A percentile compares a stretch with the other conserved stretches of the same genome.
Evolutionary conservation across 2,113 vertebrate genomes (phyloP).

Genomic region (Andinoacara biseriatus): DNA sequence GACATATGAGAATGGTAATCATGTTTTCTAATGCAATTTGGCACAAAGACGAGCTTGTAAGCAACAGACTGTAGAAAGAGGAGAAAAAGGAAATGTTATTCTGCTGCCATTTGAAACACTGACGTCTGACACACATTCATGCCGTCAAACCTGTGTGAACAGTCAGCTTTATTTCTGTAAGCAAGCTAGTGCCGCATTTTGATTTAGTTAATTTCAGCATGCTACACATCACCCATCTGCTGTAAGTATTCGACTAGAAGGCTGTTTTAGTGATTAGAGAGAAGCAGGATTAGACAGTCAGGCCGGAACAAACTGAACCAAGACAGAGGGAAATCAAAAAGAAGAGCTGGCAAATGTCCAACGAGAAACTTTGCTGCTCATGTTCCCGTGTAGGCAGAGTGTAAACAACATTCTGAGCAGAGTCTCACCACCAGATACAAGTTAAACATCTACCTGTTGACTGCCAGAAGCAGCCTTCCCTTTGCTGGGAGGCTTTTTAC

Average conservation of each 20-base stretch:
- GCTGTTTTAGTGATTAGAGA: conserved; percentile 40
- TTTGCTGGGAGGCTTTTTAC: conserved; percentile 80
- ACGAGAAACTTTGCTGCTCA: conserved; percentile 3
- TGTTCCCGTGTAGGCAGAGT: neutral
- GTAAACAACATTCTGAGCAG: neutral
- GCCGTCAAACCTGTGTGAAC: conserved; percentile 24
- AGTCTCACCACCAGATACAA: conserved; percentile 25
- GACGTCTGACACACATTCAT: conserved; percentile 17
- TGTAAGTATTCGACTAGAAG: neutral
- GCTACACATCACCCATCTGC: neutral
- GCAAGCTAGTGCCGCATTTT: neutral
- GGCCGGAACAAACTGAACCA: neutral
- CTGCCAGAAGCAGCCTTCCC: conserved; percentile 77
- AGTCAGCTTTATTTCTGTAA: neutral
- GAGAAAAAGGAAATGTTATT: neutral
- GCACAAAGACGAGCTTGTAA: neutral
- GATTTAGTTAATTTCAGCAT: neutral
- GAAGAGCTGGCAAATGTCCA: conserved; percentile 8
- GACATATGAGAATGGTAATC: neutral
- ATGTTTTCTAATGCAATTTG: neutral
- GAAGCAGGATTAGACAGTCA: conserved; percentile 7
- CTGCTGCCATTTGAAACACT: conserved; percentile 13
- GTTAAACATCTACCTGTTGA: conserved; percentile 79
- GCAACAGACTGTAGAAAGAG: neutral
- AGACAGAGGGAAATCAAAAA: conserved; percentile 12